Evolutionary conservation across 2,888 invertebrate genomes (phyloP), one percentile per base, ranked within the genome.

Genomic region (Drosophila quinaria): DNA sequence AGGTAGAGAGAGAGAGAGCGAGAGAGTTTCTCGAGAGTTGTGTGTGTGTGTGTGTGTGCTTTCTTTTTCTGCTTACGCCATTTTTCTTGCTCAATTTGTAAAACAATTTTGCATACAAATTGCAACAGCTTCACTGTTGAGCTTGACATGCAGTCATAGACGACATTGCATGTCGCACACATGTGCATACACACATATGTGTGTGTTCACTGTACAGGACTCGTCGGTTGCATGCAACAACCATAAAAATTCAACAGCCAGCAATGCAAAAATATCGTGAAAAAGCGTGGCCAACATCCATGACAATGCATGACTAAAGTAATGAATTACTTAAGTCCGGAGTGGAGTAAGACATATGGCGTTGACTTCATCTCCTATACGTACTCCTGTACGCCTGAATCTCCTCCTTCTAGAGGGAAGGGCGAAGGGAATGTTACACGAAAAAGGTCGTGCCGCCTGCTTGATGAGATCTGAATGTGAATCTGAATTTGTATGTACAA

Each of bases 81-180:
- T 85, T 80, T 86, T 86, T 86, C 87, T 88, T 88, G 87, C 88
- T 86, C 86, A 86, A 86, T 86, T 88, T 86, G 86, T 83, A 86
- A 86, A 86, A 86, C 86, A 88, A 86, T 86, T 86, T 86, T 86
- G 87, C 86, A 88, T 88, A 86, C 86, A 88, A 86, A 86, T 86
- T 86, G 86, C 88, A 86, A 81, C 87, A 88, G 88, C 86, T 86
- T 62, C 74, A 61, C 72, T 42, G 72, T 74, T 71, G 78, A 80
- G 74, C 74, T 78, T 80, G 74, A 80, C 77, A 77, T 71, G 78
- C 67, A 82, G 61, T 58, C 72, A 71, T 68, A 68, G 62, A 77
- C 64, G 74, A 63, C 47, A 50, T 68, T 67, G 68, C 70, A 73
- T 51, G 56, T 61, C 41, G 47, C 52, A n/a, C 39, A 25, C 17